These are phyloP conservation scores for Drosophila pegasa DNA, from an alignment of 2,888 invertebrate species.

Conservation along the genomic window DNA sequence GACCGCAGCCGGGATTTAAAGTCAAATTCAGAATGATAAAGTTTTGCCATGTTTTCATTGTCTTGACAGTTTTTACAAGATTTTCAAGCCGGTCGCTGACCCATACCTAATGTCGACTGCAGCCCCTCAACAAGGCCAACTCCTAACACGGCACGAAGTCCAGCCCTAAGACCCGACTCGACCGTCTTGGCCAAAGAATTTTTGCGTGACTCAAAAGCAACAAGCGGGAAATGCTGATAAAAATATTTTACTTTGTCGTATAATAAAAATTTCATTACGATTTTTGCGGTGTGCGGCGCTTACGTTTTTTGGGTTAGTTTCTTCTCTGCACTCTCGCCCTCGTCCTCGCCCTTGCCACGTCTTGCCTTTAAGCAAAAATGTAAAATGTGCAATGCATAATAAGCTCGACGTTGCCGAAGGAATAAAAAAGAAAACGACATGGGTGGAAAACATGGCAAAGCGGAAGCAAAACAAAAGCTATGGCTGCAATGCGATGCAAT, in stretches of 20 bases:
- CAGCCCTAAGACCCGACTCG: constrained; percentile 1
- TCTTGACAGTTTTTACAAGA: constrained; percentile 63
- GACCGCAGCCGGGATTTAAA: constrained; percentile 31
- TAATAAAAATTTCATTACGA: constrained; percentile 80
- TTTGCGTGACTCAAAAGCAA: constrained; percentile 66
- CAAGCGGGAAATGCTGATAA: constrained; percentile 79
- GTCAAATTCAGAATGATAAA: constrained; percentile 52
- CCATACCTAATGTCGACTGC: constrained; percentile 1
- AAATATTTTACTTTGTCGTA: constrained; percentile 80
- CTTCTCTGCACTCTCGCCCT: constrained; percentile 12
- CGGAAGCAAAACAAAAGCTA: constrained; percentile 71
- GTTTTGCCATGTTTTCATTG: constrained; percentile 72
- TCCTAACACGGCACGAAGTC: neutral
- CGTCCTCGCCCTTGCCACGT: neutral
- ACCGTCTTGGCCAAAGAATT: constrained; percentile 46
- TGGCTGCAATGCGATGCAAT: constrained; percentile 38
- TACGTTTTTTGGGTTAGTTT: constrained; percentile 22
- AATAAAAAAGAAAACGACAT: constrained; percentile 47
- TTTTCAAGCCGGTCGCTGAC: constrained; percentile 23
- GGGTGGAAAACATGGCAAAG: constrained; percentile 66
- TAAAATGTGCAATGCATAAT: constrained; percentile 81
- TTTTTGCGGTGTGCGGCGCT: constrained; percentile 70
- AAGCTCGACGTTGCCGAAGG: constrained; percentile 55
- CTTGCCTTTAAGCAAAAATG: constrained; percentile 62
- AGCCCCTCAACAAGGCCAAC: neutral